Evolutionary conservation across 92 coral and sea anemone species (phyloP).

Genomic region (Palythoa grandiflora): DNA sequence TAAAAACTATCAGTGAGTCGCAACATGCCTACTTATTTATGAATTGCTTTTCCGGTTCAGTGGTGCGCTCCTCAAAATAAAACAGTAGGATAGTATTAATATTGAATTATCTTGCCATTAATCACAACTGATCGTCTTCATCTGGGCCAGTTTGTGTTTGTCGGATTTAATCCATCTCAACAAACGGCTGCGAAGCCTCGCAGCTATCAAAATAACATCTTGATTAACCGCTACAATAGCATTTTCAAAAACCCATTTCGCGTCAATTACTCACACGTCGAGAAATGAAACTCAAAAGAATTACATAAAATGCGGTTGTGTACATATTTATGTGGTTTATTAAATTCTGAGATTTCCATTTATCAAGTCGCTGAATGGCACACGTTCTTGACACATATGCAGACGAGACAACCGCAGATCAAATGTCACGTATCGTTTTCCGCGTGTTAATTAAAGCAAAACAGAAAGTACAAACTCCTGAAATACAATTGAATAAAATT

Average conservation of each 20-base stretch:
- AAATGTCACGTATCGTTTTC: conserved; percentile 32
- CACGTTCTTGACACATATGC: conserved; percentile 28
- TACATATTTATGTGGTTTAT: not conserved
- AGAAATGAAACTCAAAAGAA: not conserved
- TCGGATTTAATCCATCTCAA: conserved; percentile 37
- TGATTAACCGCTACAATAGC: not conserved
- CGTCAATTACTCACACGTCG: not conserved
- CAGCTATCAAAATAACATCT: conserved; percentile 46
- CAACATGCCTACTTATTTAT: conserved; percentile 42
- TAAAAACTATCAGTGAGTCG: conserved; percentile 34
- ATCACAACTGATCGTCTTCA: conserved; percentile 41
- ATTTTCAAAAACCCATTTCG: conserved; percentile 23
- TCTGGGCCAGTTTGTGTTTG: conserved; percentile 37
- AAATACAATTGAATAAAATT: not conserved
- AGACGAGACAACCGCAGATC: conserved; percentile 32
- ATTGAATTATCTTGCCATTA: conserved; percentile 56
- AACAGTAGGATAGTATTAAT: conserved; percentile 53
- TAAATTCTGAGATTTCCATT: conserved; percentile 32
- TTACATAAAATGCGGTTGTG: not conserved
- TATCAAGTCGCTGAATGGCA: conserved; percentile 15
- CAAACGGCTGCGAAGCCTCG: conserved; percentile 44
- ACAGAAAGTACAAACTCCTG: conserved; percentile 14
- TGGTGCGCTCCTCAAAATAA: conserved; percentile 21
- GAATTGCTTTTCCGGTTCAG: conserved; percentile 32
- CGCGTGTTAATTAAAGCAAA: conserved; percentile 39